Percentiles rank a stretch among this genome's conserved stretches.
phyloP scores from a whole-genome alignment of 2,888 invertebrate genomes.

The Ectropis crepuscularia region DNA sequence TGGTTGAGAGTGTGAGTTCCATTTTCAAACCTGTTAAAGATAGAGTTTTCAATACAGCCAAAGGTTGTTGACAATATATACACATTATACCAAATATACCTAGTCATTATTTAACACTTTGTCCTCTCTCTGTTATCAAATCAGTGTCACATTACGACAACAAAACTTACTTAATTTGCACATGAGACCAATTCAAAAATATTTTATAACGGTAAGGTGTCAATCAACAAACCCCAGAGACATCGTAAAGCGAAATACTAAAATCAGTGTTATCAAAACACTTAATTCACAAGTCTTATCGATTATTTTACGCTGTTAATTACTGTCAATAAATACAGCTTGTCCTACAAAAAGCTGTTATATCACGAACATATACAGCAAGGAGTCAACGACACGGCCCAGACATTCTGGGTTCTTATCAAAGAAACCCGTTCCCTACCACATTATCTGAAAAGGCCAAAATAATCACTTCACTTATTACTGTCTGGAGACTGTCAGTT shows the following conservation, averaged over 20 bases:
- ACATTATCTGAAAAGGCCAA: background rate
- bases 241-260: background rate
- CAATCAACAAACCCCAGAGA: background rate
- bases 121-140: too few species aligned
- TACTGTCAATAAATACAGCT: slow-evolving; percentile 22
- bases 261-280: slow-evolving; percentile 7
- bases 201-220: too few species aligned
- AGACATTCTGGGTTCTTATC: slow-evolving; percentile 70
- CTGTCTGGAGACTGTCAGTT: background rate
- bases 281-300: slow-evolving; percentile 12
- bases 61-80: too few species aligned
- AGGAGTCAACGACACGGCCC: slow-evolving; percentile 68
- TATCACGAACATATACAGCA: slow-evolving; percentile 41
- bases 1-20: too few species aligned
- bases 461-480: background rate
- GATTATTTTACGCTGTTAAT: slow-evolving; percentile 16
- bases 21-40: too few species aligned
- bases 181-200: too few species aligned
- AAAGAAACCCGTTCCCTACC: slow-evolving; percentile 73
- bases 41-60: too few species aligned
- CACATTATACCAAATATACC: too few species aligned
- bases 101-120: too few species aligned
- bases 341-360: slow-evolving; percentile 21
- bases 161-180: too few species aligned
- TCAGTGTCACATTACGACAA: too few species aligned